Evolutionary conservation across 1,140 invertebrate genomes (phyloP), one percentile per base, ranked within the genome.

Genomic region (Dryas iulia): DNA sequence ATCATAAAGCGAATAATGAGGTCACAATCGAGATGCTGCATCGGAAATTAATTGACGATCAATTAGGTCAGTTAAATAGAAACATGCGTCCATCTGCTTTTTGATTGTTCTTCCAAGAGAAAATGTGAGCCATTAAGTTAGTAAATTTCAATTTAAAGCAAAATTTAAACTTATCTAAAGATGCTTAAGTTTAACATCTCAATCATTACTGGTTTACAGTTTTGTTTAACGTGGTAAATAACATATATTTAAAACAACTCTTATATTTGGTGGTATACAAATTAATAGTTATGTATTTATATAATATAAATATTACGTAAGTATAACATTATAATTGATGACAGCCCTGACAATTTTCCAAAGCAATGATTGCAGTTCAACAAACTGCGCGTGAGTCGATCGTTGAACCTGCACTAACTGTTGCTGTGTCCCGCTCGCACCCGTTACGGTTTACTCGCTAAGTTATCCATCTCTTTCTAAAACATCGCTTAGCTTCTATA

Each of bases 331-430:
- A 47, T 47, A 47, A 21, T 47, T 47, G 39, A 7, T 47, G 39
- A 47, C 82, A 85, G 53, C 87, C 87, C 86, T 90, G 79, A 71
- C 77, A 71, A 82, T 87, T 90, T 87, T 85, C 86, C 84, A 84
- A 87, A 88, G 87, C 81, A 86, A 84, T 86, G 84, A 86, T 86
- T 85, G 79, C 81, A 86, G 87, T 90, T 90, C 87, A 90, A 90
- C 85, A 90, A 90, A 89, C 87, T 90, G 86, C 86, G 87, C 85
- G 61, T 71, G 85, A 89, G 83, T 83, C 84, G 86, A 87, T 81
- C 87, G 77, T 90, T 90, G 87, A 89, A 90, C 87, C 85, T 87
- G 72, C 73, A 85, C 85, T 82, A 84, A 86, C 84, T 77, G 79
- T 86, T 84, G 79, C 24, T 69, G 54, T 66, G 26, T 90, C 87